Evolutionary conservation across 2,888 invertebrate species (phyloP), one percentile per base, ranked within the genome.

Genomic region (Esperia sulphurella): DNA sequence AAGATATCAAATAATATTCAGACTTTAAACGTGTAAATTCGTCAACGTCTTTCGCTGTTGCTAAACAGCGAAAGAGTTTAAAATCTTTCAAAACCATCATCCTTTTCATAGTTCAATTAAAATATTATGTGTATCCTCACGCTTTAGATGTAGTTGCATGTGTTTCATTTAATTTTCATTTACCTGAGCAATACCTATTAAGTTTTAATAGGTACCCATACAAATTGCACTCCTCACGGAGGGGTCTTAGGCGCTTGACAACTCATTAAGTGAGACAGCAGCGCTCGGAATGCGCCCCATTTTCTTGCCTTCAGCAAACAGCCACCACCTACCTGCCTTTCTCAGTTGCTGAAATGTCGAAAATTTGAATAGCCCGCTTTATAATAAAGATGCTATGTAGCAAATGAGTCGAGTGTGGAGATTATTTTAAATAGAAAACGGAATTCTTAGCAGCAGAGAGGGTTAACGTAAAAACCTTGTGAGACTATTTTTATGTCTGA

Each of bases 211-310:
- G 31, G 10, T 31, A 2, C 7, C 1, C 21, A 9, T 31, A 10
- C 10, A 31, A 31, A 31, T 31, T 31, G 31, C 31, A 31, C 9
- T n/a, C n/a, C n/a, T 35, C 35, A 35, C 37, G 21, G 14, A 45
- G 41, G 21, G 49, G 33, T 6, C 38, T 43, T 14, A 61, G 61
- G 61, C 70, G 63, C 75, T 73, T 76, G 72, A 75, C 73, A 75
- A 73, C 69, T 77, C 73, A 76, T 77, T 77, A 75, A 63, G 54
- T 47, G 57, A 61, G 63, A 62, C 63, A 59, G 61, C 59, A 59
- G 61, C 59, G 60, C 49, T 21, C 52, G 68, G 65, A 68, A 74
- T 75, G 70, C 59, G 61, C 68, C 74, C 71, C 71, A 75, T 75
- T 75, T 68, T 63, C 71, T 66, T 68, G 62, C 67, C 67, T 68